A percentile compares a stretch with the other conserved stretches of the same genome.
These are phyloP conservation scores for Mesochorus sp. DNA, from an alignment of 2,888 invertebrate genomes.

Conservation along the genomic window DNA sequence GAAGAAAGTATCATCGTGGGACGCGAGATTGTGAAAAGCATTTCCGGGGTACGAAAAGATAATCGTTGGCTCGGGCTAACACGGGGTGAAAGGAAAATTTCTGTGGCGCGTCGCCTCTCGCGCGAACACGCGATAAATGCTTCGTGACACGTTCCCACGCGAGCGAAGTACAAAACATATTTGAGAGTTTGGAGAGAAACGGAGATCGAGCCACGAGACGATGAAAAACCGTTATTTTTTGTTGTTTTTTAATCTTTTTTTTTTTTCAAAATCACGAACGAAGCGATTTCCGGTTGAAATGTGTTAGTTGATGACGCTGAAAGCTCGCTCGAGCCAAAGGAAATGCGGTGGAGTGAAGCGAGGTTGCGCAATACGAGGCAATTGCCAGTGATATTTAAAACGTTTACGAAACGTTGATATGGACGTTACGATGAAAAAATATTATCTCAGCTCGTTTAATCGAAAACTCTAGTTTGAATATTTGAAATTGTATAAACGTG, in stretches of 20 bases:
- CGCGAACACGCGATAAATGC: slow-evolving; percentile 56
- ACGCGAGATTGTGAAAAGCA: too few species aligned
- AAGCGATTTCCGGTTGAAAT: neutral
- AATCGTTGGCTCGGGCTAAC: too few species aligned
- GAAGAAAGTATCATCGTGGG: too few species aligned
- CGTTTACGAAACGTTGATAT: slow-evolving; percentile 59
- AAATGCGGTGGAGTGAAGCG: slow-evolving; percentile 48
- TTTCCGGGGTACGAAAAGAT: too few species aligned
- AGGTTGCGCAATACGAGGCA: slow-evolving; percentile 80
- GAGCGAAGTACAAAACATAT: slow-evolving; percentile 66
- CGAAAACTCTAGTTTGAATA: slow-evolving; percentile 4
- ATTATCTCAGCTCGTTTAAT: slow-evolving; percentile 52
- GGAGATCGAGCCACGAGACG: too few species aligned
- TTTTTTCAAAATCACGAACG: neutral
- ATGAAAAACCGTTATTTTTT: too few species aligned
- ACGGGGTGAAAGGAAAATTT: neutral
- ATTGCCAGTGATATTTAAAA: slow-evolving; percentile 69
- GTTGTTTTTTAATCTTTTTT: too few species aligned
- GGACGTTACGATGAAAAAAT: slow-evolving; percentile 69
- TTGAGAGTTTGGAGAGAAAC: slow-evolving; percentile 44
- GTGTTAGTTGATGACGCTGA: neutral
- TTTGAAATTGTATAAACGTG: slow-evolving; percentile 1
- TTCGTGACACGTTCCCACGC: slow-evolving; percentile 74
- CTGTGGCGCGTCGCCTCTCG: neutral
- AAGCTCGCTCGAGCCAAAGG: neutral